These are phyloP conservation scores for Aspidiotus destructor DNA, from an alignment of 2,888 invertebrate species.

Conservation along the genomic window DNA sequence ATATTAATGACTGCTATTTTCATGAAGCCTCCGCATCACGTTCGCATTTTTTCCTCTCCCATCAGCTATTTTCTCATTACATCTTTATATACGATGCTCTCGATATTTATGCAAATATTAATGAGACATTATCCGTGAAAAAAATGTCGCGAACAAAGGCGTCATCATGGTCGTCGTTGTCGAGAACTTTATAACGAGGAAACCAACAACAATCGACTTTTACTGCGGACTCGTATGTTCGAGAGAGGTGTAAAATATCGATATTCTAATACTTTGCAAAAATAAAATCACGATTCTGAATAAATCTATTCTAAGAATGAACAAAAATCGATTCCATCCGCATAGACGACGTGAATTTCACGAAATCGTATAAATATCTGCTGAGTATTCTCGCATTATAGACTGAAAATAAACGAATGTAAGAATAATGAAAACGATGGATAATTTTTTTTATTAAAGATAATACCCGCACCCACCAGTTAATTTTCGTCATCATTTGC, in stretches of 20 bases:
- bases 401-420: too few relatives aligned
- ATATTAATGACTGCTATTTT: too few relatives aligned
- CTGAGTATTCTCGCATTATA: background rate
- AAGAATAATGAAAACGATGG: too few relatives aligned
- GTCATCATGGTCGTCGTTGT: background rate
- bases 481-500: too few relatives aligned
- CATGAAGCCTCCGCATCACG: too few relatives aligned
- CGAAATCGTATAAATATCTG: constrained; percentile 7
- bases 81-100: background rate
- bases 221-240: too few relatives aligned
- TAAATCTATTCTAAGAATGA: background rate
- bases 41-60: background rate
- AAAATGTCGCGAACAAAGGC: background rate
- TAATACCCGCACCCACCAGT: too few relatives aligned
- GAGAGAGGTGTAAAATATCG: constrained; percentile 6
- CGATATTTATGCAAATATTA: constrained; percentile 3
- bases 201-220: too few relatives aligned
- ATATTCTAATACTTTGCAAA: background rate
- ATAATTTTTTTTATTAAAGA: too few relatives aligned
- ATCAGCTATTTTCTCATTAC: background rate
- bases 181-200: too few relatives aligned
- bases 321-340: too few relatives aligned
- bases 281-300: constrained; percentile 6
- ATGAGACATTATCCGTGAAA: constrained; percentile 1
- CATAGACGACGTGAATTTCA: background rate